Evolutionary conservation across 2,888 invertebrate genomes (phyloP), one percentile per base, ranked within the genome.

Genomic region (Timandra comae): DNA sequence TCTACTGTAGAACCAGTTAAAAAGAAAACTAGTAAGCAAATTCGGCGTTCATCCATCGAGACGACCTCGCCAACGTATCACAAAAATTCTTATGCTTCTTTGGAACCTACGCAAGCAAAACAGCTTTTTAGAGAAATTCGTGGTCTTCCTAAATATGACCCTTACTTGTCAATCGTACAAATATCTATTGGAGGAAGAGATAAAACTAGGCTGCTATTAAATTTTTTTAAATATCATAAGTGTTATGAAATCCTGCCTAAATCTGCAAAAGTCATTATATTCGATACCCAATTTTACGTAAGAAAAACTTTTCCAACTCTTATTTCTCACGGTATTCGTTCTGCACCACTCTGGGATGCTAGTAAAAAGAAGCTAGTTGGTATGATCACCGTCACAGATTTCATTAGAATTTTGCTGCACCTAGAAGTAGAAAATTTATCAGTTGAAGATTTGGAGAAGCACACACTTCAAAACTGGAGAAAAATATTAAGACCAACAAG

Each of bases 221-320:
- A 85, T 46, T 86, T 86, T 59, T 86, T 86, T 49, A 85, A 77
- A 52, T 86, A 82, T 55, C 85, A 85, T 49, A 84, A 84, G 61
- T 85, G 85, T 56, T 78, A 85, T 43, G 85, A 85, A 67, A 84
- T 85, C 32, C 62, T 85, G 48, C 85, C 85, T 26, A 85, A 84
- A 54, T 85, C 85, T 39, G 85, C 85, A 32, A 85, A 85, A 70
- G 79, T 85, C 22, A 85, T 85, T 35, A 84, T 85, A 61, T 85
- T 85, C 49, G 85, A 85, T 56, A 85, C 85, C 19, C 78, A 82
- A 50, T 85, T 85, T 61, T 71, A 72, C 47, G 85, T 85, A 7
- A 68, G 68, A 36, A 85, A 85, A 69, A 81, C 85, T 3, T 85
- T 85, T 66, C 80, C 82, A 12, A 82, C 85, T 2, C 60, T 85